Evolutionary conservation across 2,797 vertebrate species (phyloP).

Genomic region (Luscinia luscinia): DNA sequence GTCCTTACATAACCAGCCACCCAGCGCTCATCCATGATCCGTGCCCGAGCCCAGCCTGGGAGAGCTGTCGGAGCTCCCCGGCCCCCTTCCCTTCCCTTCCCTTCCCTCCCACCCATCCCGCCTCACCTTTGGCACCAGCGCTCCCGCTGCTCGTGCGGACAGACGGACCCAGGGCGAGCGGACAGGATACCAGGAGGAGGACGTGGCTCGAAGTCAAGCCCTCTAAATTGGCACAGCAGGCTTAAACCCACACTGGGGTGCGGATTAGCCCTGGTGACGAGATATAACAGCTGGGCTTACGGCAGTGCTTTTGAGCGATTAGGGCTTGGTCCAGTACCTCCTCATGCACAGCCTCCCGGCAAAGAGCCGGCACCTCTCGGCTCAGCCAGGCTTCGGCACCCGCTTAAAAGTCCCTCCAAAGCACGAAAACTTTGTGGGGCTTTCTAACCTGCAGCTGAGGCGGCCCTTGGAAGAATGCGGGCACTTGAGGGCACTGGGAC

Average conservation of each 20-base stretch:
- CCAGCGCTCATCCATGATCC: rapidly evolving
- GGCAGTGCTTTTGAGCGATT: background rate
- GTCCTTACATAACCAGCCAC: background rate
- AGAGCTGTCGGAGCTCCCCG: rapidly evolving
- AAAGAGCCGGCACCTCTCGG: background rate
- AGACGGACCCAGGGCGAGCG: background rate
- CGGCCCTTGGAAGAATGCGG: rapidly evolving
- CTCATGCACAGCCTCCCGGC: background rate
- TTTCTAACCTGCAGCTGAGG: background rate
- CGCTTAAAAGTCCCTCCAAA: background rate
- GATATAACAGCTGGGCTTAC: conserved; percentile 6
- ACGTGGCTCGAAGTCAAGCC: background rate
- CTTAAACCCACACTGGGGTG: background rate
- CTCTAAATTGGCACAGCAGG: background rate
- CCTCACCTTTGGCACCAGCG: conserved; percentile 21
- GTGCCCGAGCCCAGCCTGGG: background rate
- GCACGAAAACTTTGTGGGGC: background rate
- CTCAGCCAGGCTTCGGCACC: background rate
- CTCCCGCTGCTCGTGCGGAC: background rate
- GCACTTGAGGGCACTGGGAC: background rate
- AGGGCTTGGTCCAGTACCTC: background rate
- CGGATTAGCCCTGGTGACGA: conserved; percentile 49
- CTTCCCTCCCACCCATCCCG: background rate
- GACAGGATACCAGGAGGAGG: background rate
- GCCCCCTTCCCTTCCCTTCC: background rate